phyloP scores from a whole-genome alignment of 1,140 invertebrate species.

The Neoseiulus cucumeris region DNA sequence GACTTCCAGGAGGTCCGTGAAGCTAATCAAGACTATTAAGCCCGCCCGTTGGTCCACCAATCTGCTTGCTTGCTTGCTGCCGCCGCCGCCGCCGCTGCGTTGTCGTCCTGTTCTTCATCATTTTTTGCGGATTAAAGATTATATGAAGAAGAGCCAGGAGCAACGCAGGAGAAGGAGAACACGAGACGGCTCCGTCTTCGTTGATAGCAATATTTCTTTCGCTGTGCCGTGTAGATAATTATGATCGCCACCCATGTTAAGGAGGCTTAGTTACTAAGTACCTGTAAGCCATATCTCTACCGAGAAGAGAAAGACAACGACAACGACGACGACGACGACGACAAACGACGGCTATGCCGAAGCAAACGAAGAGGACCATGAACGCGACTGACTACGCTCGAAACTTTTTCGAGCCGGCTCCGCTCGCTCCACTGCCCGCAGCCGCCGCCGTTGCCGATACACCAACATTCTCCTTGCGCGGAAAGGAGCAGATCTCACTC shows the following conservation, averaged over 20 bases:
- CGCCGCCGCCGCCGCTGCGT: no score
- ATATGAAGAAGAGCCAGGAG: not conserved
- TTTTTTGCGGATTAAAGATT: slow-evolving; percentile 12
- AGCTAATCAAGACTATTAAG: no score
- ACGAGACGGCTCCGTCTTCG: not conserved
- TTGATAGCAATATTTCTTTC: slow-evolving; percentile 10
- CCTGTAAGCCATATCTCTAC: slow-evolving; percentile 11
- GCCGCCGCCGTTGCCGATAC: no score
- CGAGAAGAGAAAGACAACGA: not conserved
- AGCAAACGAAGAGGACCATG: not conserved
- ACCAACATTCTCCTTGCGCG: no score
- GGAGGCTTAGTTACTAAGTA: slow-evolving; percentile 11
- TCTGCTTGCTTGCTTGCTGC: no score
- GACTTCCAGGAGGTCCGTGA: no score
- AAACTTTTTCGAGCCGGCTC: slow-evolving; percentile 9
- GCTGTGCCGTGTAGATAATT: slow-evolving; percentile 7
- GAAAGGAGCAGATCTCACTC: no score
- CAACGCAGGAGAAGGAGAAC: not conserved
- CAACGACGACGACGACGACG: not conserved
- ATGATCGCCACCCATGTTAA: slow-evolving; percentile 11
- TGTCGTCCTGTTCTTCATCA: not conserved
- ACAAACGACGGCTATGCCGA: not conserved
- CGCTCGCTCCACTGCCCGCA: not conserved
- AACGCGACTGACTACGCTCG: not conserved
- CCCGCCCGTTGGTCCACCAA: no score